Conservation (phyloP, 2,888 invertebrate species). For the Buathra laborator region DNA sequence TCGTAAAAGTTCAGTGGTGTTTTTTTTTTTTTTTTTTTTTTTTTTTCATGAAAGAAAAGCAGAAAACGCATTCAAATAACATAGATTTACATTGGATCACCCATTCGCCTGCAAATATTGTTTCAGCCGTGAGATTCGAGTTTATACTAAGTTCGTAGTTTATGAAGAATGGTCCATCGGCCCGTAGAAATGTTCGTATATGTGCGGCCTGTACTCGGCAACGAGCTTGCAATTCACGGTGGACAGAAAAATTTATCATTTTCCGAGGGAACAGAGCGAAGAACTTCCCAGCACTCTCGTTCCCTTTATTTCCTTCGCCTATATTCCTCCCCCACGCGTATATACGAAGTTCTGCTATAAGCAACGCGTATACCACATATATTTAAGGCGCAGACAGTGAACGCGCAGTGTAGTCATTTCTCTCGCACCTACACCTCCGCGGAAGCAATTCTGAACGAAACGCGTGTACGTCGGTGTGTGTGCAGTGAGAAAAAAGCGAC, state of each 20-base stretch:
- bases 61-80: background rate
- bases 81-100: background rate
- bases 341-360: background rate
- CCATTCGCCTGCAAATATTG: background rate
- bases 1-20: too few relatives aligned
- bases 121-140: background rate
- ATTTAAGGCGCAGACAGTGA: slow-evolving; percentile 5
- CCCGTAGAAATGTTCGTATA: background rate
- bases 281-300: background rate
- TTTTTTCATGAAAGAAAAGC: too few relatives aligned
- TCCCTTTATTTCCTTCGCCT: slow-evolving; percentile 3
- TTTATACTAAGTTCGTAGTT: background rate
- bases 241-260: slow-evolving; percentile 36
- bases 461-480: background rate
- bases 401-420: slow-evolving; percentile 6
- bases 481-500: slow-evolving; percentile 12
- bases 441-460: slow-evolving; percentile 13
- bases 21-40: too few relatives aligned
- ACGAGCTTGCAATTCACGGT: background rate
- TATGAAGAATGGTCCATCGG: background rate
- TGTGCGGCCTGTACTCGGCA: background rate
- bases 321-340: background rate
- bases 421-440: background rate
- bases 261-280: slow-evolving; percentile 1
- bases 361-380: background rate